A percentile compares a stretch with the other conserved stretches of the same genome.
phyloP scores from a whole-genome alignment of 2,888 invertebrate genomes.

The Drosophila robusta region DNA sequence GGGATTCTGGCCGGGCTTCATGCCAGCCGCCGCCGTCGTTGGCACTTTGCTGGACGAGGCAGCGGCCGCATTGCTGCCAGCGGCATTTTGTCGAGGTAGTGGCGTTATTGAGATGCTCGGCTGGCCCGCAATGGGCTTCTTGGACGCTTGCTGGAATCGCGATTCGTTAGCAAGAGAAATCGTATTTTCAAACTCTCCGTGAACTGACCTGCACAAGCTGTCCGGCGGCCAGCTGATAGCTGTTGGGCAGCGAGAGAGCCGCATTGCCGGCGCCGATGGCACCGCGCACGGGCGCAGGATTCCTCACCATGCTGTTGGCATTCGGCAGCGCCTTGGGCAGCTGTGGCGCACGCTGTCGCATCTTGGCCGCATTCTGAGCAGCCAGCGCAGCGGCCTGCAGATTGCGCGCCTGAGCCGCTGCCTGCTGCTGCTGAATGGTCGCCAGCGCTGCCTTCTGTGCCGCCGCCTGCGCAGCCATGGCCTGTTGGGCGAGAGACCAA shows the following conservation, averaged over 20 bases:
- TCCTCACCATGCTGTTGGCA: conserved; percentile 71
- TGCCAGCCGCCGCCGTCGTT: conserved; percentile 80
- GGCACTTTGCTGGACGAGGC: conserved; percentile 84
- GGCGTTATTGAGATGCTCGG: conserved; percentile 97
- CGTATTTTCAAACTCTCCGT: too few relatives aligned
- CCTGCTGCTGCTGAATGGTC: conserved; percentile 84
- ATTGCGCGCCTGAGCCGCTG: conserved; percentile 81
- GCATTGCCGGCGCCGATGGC: conserved; percentile 78
- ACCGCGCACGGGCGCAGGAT: conserved; percentile 78
- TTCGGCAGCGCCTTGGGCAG: conserved; percentile 71
- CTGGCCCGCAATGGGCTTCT: conserved; percentile 86
- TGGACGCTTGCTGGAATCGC: conserved; percentile 63
- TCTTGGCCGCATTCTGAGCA: conserved; percentile 83
- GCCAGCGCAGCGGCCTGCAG: conserved; percentile 83
- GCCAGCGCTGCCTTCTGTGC: conserved; percentile 85
- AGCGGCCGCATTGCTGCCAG: conserved; percentile 85
- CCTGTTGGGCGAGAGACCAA: conserved; percentile 59
- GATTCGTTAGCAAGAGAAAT: neutral
- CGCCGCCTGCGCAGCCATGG: conserved; percentile 85
- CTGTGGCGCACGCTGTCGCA: conserved; percentile 82
- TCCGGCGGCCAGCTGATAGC: conserved; percentile 83
- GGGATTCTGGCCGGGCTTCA: conserved; percentile 86
- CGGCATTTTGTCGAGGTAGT: conserved; percentile 90
- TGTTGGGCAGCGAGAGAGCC: conserved; percentile 83
- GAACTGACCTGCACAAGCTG: conserved; percentile 83